Evolutionary conservation across 1,140 invertebrate genomes (phyloP).

Genomic region (Steinernema khuongi): DNA sequence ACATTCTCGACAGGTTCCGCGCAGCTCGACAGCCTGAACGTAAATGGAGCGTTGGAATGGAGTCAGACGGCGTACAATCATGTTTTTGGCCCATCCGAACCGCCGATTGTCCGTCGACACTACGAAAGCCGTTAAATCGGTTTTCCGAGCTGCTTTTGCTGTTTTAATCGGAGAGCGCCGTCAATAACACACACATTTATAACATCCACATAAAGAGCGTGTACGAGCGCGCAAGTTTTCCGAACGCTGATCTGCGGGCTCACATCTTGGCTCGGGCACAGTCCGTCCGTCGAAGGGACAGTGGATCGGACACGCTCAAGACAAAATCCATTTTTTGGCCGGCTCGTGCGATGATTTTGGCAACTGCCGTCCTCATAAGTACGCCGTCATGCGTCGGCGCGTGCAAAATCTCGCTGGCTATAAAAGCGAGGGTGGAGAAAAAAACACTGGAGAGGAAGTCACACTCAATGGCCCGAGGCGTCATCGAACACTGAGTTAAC

Average conservation of each 20-base stretch:
- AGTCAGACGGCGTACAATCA: not conserved
- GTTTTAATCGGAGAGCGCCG: slow-evolving; percentile 9
- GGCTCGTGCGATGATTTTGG: not conserved
- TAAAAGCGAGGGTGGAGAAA: not conserved
- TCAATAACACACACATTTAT: slow-evolving; percentile 9
- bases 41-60: not conserved
- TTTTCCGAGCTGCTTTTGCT: slow-evolving; percentile 2
- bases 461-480: not conserved
- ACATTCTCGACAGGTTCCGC: not conserved
- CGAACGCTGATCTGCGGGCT: not conserved
- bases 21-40: not conserved
- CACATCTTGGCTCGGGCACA: not conserved
- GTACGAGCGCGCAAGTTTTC: not conserved
- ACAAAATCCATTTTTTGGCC: not conserved
- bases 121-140: slow-evolving; percentile 4
- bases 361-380: not conserved
- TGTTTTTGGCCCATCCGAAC: not conserved
- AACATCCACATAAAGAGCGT: not conserved
- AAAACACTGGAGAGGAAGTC: not conserved
- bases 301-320: not conserved
- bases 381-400: not conserved
- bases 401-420: no score
- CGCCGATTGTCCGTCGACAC: no score
- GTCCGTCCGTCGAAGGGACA: not conserved
- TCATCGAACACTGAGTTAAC: not conserved